Evolutionary conservation across 1,140 invertebrate species (phyloP), one percentile per base, ranked within the genome.

Genomic region (Brachionus asplanchnoidis): DNA sequence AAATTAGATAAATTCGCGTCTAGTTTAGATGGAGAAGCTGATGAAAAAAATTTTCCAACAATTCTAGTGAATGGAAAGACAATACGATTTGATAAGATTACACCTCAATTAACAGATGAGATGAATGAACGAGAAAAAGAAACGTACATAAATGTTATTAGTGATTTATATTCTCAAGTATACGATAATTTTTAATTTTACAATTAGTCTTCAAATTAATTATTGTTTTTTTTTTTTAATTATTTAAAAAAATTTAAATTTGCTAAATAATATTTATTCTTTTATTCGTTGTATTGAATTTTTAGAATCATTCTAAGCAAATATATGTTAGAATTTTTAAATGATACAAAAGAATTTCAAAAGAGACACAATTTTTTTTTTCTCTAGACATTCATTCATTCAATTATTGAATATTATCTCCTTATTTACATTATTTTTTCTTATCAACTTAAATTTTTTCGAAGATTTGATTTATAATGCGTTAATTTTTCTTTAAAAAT

Each of bases 51-150:
- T n/a, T 44, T 82, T 20, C 79, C 79, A 40, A 82, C 9, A 5
- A 65, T 82, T 17, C 1, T 42, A 20, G 53, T 82, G 0, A 65
- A 60, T 26, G 53, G 32, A 14, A 68, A 65, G n/a, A 7, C 5
- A n/a, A 26, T 82, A 23, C 14, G 28, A 14, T 65, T 82, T 65
- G 79, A 82, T 17, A 17, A 23, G 17, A 44, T 82, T 28, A 82
- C 17, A 20, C 50, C 53, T 44, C 42, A 82, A 42, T 2, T 65
- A 11, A 46, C 26, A 0, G 40, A 36, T 44, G 6, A 44, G 20
- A 82, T 82, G 79, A 82, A 82, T 82, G 79, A 82, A 44, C 17
- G 20, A n/a, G 79, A 82, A 82, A 82, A 65, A 46, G 36, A 82
- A 36, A 23, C 50, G 8, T 82, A 82, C 28, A 82, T 82, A 14